These are phyloP conservation scores for Lepidothrix coronata DNA, from an alignment of 2,113 vertebrate species.

Conservation along the genomic window DNA sequence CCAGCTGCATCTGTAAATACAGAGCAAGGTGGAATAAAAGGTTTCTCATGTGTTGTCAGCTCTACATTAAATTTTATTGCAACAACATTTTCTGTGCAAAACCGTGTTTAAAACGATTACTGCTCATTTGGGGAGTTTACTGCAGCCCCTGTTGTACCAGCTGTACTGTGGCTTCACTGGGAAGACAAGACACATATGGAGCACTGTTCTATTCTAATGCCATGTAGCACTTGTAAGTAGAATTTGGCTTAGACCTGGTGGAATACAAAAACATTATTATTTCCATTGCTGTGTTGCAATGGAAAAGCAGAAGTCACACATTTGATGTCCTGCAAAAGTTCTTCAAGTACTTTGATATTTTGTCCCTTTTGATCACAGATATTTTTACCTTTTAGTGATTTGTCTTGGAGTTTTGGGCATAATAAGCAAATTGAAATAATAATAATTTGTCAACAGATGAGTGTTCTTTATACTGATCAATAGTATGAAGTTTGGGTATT, in stretches of 20 bases:
- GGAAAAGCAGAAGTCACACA: neutral
- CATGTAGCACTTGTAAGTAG: neutral
- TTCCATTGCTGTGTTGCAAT: neutral
- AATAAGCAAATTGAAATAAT: neutral
- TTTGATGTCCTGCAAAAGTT: neutral
- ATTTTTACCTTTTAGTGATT: neutral
- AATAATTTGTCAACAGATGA: neutral
- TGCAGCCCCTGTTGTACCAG: neutral
- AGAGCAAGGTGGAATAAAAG: neutral
- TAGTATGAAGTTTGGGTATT: neutral
- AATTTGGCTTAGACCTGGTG: neutral
- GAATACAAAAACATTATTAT: neutral
- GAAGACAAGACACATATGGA: neutral
- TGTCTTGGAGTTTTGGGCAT: neutral
- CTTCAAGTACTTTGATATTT: neutral
- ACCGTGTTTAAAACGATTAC: neutral
- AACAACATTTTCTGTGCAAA: neutral
- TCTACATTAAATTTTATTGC: neutral
- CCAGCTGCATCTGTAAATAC: constrained; percentile 72
- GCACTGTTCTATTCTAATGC: neutral
- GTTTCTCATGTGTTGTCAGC: neutral
- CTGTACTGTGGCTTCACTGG: neutral
- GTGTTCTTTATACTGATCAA: neutral
- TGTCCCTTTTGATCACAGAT: neutral
- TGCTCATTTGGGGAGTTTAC: neutral